phyloP scores from a whole-genome alignment of 2,888 invertebrate genomes.

The Ophion slaviceki region DNA sequence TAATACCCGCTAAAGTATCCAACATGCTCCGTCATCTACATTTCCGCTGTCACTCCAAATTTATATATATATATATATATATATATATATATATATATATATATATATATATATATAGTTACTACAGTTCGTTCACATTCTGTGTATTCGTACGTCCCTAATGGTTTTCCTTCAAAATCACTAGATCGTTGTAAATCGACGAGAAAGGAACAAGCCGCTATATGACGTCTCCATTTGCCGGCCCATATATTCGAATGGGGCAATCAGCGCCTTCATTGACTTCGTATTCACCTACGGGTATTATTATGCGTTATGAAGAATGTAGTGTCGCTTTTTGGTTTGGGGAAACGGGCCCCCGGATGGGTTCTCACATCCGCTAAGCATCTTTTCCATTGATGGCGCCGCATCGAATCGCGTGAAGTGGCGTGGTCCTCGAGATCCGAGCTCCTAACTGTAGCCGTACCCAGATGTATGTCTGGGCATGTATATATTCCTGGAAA shows the following conservation, averaged over 20 bases:
- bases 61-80: background rate
- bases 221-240: slow-evolving; percentile 53
- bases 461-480: background rate
- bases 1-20: slow-evolving; percentile 1
- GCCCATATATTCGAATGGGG: slow-evolving; percentile 42
- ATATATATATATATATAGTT: background rate
- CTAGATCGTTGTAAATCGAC: slow-evolving; percentile 52
- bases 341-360: slow-evolving; percentile 23
- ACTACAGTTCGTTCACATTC: no score
- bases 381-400: slow-evolving; percentile 56
- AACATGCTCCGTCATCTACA: slow-evolving; percentile 20
- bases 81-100: slow-evolving; percentile 2
- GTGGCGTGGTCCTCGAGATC: slow-evolving; percentile 34
- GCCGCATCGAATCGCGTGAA: slow-evolving; percentile 59
- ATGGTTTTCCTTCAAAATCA: slow-evolving; percentile 49
- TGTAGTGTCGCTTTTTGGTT: slow-evolving; percentile 8
- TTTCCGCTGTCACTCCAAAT: slow-evolving; percentile 7
- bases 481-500: slow-evolving; percentile 19
- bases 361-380: slow-evolving; percentile 36
- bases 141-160: slow-evolving; percentile 3
- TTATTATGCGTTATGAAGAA: slow-evolving; percentile 1
- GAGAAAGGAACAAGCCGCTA: slow-evolving; percentile 19
- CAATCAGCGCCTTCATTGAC: slow-evolving; percentile 58
- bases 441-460: no score
- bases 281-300: slow-evolving; percentile 29